Evolutionary conservation across 2,888 invertebrate genomes (phyloP), one percentile per base, ranked within the genome.

Genomic region (Fissipunctia ypsillon): DNA sequence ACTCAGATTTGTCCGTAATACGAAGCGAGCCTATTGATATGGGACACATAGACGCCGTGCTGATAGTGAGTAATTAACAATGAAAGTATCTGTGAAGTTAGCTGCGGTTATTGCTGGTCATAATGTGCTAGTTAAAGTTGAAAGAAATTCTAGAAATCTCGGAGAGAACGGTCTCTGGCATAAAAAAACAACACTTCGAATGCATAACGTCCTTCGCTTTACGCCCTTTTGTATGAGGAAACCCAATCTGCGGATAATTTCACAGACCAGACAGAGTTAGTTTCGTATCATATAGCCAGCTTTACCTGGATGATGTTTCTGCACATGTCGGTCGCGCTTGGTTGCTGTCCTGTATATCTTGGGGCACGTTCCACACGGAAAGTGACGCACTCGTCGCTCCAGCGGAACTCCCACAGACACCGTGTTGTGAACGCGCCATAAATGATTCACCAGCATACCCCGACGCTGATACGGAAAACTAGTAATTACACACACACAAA

Each of bases 401-500:
- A 99, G 98, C 0, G 99, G 98, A 79, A 98, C 95, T 88, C 97
- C 97, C 0, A 82, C 25, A 97, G 98, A 50, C 97, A 97, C 96
- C 70, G 97, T 96, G 41, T 98, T 97, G 96, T 98, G 97, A 82
- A 98, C 95, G 89, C 98, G 98, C 78, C 98, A 98, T 85, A 98
- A 93, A 92, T 99, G 99, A 93, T 99, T 99, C 5, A 98, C 98
- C 16, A 98, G 94, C 98, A 98, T 98, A 3, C 98, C 99, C 80
- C 98, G 97, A 70, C 98, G 96, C 95, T 99, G 98, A 41, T 35
- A 25, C 7, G 31, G 10, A 52, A 45, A 59, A 22, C 22, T 19
- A 3, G 16, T 31, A n/a, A 12, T 48, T 31, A 16, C 22, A 45
- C n/a, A n/a, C n/a, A n/a, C n/a, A n/a, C n/a, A n/a, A n/a, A n/a